Evolutionary conservation across 2,113 vertebrate genomes (phyloP), one percentile per base, ranked within the genome.

Genomic region (Sapajus apella): DNA sequence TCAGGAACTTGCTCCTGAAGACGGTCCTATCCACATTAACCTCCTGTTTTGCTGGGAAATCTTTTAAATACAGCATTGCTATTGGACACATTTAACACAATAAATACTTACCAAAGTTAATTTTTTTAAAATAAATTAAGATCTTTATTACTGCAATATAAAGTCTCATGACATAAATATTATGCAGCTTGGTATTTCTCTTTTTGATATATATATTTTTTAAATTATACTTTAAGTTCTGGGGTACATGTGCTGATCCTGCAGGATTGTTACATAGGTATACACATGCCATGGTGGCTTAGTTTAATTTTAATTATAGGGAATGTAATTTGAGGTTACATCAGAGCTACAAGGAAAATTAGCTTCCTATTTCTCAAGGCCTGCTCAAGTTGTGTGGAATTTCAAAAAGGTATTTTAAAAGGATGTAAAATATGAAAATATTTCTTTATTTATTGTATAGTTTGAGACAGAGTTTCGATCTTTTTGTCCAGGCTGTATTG

Each of bases 21-120:
- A 87, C 32, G 90, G 52, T 52, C 64, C 14, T 68, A 6, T n/a
- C 77, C 66, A 47, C 70, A 68, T 70, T 56, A 77, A 68, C 56
- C 95, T 96, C 88, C 90, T 92, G 85, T 96, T 97, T 95, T 86
- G 81, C 93, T 97, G 70, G 27, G 61, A 88, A 96, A 80, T 70
- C 66, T 72, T 83, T 90, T 84, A 37, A 94, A 94, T 80, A 77
- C 43, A 18, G 75, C 47, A 75, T 70, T 87, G 50, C 73, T 66
- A 58, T 79, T 80, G 45, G 82, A 93, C 66, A 95, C 21, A 87
- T 64, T n/a, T 87, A 92, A 96, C 61, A 91, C 50, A 94, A 81
- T 79, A 91, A 92, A 88, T 77, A 92, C 94, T 91, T 58, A 95
- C 43, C 58, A 79, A 88, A 75, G 70, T 52, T 52, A 52, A 5